phyloP scores from a whole-genome alignment of 2,888 invertebrate species.

The Melitaea athalia region DNA sequence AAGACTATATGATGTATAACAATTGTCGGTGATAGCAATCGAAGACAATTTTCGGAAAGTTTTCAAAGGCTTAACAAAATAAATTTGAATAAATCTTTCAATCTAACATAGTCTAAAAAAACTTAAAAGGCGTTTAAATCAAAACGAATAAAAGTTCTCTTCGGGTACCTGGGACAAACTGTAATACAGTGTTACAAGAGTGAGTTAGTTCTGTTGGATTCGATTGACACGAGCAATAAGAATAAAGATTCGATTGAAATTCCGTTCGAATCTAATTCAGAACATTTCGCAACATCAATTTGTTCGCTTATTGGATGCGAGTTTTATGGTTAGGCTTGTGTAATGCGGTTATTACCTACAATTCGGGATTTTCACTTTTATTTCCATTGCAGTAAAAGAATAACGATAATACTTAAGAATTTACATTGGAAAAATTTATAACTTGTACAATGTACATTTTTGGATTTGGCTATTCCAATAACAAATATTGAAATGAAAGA shows the following conservation, averaged over 20 bases:
- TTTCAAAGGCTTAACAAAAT: conserved; percentile 12
- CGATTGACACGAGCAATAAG: conserved; percentile 36
- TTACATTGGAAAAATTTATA: neutral
- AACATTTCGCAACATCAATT: conserved; percentile 69
- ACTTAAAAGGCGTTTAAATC: conserved; percentile 17
- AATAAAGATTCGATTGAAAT: conserved; percentile 59
- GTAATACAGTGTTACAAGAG: conserved; percentile 32
- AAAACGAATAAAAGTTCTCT: conserved; percentile 24
- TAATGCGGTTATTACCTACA: conserved; percentile 47
- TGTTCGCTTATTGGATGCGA: conserved; percentile 62
- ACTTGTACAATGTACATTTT: neutral
- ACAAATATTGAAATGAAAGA: no score
- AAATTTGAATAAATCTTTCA: conserved; percentile 22
- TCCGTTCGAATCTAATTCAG: conserved; percentile 61
- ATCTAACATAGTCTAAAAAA: conserved; percentile 21
- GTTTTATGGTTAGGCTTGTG: conserved; percentile 63
- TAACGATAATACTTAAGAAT: neutral
- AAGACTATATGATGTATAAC: neutral
- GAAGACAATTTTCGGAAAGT: conserved; percentile 20
- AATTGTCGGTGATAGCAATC: conserved; percentile 4
- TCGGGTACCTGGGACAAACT: conserved; percentile 14
- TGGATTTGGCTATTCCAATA: neutral
- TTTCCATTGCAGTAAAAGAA: neutral
- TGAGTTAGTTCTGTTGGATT: conserved; percentile 33
- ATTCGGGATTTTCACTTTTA: conserved; percentile 20